Base-by-base conservation (phyloP, 2,113 vertebrate species). In the Tyrannus savana region DNA sequence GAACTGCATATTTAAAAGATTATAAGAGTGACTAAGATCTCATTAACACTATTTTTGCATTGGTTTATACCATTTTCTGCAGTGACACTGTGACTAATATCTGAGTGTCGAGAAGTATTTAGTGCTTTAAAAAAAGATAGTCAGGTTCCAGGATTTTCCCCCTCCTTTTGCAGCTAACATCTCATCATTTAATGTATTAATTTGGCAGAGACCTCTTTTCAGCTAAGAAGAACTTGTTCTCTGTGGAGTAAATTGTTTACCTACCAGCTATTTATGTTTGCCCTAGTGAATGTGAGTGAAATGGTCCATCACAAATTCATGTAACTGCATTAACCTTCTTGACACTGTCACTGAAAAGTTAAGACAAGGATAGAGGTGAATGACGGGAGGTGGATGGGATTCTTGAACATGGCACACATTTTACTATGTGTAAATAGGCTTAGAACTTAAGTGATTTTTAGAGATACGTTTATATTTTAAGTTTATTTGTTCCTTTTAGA, bases 301-400 rank as follows among this genome's bases (percentile, higher is more conserved):
- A 93, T 89, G 66, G 73, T 84, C 90, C 72, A 60, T 95, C 73
- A 79, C 64, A 91, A 95, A 97, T 95, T 89, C 86, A 80, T 89
- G 74, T 95, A 89, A 72, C 85, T 72, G 37, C 88, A 87, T 92
- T 94, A 95, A 85, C 92, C 66, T 95, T 79, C 62, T 80, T 95
- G 80, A 91, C 63, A 83, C 50, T 66, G 41, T 92, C 59, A 79
- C 28, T 86, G 64, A 68, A 69, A 95, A 87, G 37, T 89, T 73
- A 73, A 83, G 87, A 35, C 22, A 28, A 75, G 8, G 41, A 80
- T 25, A 90, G 27, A 84, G 19, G 60, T 90, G 60, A 93, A 80
- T 91, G 58, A 74, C 39, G 88, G n/a, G 30, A 84, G 25, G 22
- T 83, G 30, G 50, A 95, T 58, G 2, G 46, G 69, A 33, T 72